Evolutionary conservation across 2,888 invertebrate genomes (phyloP).

Genomic region (Tenthredo scrophulariae): DNA sequence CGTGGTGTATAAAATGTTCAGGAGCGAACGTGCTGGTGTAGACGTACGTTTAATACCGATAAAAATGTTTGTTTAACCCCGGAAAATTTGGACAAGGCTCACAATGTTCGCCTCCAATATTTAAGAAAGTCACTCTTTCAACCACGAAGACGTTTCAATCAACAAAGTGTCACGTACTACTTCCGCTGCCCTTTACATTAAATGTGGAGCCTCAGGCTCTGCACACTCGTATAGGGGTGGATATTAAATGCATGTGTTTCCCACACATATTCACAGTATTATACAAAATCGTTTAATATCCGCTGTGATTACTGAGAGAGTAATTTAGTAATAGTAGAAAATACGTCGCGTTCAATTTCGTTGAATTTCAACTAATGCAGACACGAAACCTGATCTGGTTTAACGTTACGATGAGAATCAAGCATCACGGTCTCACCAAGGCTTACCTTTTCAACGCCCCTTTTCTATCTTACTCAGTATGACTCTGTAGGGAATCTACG

Average conservation of each 20-base stretch:
- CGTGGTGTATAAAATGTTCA: conserved; percentile 3
- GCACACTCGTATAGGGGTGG: background rate
- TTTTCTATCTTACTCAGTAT: background rate
- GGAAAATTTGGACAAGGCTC: conserved; percentile 26
- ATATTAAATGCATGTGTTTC: background rate
- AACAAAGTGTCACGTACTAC: conserved; percentile 34
- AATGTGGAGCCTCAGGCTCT: background rate
- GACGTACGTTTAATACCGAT: conserved; percentile 18
- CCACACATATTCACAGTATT: background rate
- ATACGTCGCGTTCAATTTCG: conserved; percentile 6
- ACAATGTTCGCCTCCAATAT: conserved; percentile 45
- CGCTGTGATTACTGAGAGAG: conserved; percentile 37
- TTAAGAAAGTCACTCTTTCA: conserved; percentile 53
- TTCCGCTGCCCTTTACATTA: conserved; percentile 35
- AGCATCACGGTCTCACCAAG: conserved; percentile 24
- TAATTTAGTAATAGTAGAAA: conserved; percentile 1
- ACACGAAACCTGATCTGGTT: conserved; percentile 27
- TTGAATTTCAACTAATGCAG: conserved; percentile 17
- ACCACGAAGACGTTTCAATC: conserved; percentile 45
- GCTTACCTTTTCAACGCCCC: conserved; percentile 5
- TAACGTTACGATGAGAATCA: conserved; percentile 33
- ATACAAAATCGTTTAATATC: conserved; percentile 27
- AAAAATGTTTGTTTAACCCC: conserved; percentile 54
- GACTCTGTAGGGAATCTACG: background rate
- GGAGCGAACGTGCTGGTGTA: background rate